Conservation (phyloP, 2,797 vertebrate genomes). For the Tadarida brasiliensis region DNA sequence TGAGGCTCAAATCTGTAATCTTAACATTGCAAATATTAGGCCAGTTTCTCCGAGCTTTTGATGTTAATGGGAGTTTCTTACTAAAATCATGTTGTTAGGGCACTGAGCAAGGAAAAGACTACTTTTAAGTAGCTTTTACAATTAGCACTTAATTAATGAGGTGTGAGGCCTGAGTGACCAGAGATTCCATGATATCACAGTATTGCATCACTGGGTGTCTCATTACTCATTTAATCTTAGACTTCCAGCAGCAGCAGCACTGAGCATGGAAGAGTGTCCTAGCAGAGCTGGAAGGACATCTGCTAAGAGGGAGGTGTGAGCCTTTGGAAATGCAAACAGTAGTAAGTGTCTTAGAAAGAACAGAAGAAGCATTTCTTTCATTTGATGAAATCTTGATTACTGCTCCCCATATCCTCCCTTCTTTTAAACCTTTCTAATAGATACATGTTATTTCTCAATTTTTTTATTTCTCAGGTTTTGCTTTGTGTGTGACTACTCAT, state of each 20-base stretch:
- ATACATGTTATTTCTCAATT: not conserved
- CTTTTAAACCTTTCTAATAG: not conserved
- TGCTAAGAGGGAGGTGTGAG: not conserved
- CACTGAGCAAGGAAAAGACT: conserved; percentile 49
- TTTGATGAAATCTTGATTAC: not conserved
- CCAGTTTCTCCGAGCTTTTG: conserved; percentile 33
- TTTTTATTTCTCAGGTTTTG: not conserved
- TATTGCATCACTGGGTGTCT: not conserved
- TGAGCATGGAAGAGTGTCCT: not conserved
- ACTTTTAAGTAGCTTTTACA: conserved; percentile 63
- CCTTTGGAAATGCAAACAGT: not conserved
- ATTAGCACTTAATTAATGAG: conserved; percentile 71
- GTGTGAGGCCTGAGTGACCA: conserved; percentile 48
- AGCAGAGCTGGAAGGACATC: not conserved
- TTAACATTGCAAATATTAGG: conserved; percentile 50
- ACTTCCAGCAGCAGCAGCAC: not conserved
- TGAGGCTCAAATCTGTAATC: conserved; percentile 58
- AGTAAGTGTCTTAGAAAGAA: not conserved
- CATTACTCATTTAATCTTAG: conserved; percentile 48
- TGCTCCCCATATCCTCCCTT: not conserved
- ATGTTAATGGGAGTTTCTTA: not conserved
- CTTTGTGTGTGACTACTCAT: not conserved
- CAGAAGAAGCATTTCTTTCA: not conserved
- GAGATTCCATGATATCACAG: not conserved
- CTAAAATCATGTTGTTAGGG: conserved; percentile 53